Evolutionary conservation across 1,140 invertebrate species (phyloP), one percentile per base, ranked within the genome.

Genomic region (Drosophila watanabei): DNA sequence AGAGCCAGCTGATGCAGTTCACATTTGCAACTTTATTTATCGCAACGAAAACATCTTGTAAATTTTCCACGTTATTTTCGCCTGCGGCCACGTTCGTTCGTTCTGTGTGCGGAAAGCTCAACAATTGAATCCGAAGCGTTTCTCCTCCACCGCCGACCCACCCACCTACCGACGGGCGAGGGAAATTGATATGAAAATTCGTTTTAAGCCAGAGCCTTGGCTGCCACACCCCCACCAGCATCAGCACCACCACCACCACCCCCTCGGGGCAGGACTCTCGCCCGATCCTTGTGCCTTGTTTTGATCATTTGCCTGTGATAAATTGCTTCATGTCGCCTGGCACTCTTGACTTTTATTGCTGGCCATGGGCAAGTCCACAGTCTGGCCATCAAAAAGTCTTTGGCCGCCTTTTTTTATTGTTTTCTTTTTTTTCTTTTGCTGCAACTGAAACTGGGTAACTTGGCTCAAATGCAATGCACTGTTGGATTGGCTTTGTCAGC

Each of bases 1-100:
- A 35, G 37, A 57, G 28, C 76, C 76, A 75, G 72, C 68, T 63
- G 78, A 79, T 88, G 85, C 85, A 81, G 70, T 70, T 73, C 69
- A 73, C 82, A 86, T 89, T 89, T 90, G 79, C 82, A 89, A 86
- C 86, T 89, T 90, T 90, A 89, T 89, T 89, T 89, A 89, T 89
- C 85, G 85, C 79, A 72, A 57, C 70, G 82, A 90, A 89, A 89
- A 90, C 85, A 89, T 89, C 85, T 89, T 90, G 85, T 89, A 89
- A 86, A 90, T 82, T 88, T 86, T 88, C 54, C 80, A 84, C 79
- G 75, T 82, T 86, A 87, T 87, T 87, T 79, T 86, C 68, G 86
- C 85, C 82, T 51, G 59, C 51, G 88, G 84, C 52, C 59, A 56
- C 39, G 61, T 76, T 45, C 58, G 49, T 59, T 76, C 62, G 48